Evolutionary conservation across 2,113 vertebrate species (phyloP).

Genomic region (Tringa solitaria): DNA sequence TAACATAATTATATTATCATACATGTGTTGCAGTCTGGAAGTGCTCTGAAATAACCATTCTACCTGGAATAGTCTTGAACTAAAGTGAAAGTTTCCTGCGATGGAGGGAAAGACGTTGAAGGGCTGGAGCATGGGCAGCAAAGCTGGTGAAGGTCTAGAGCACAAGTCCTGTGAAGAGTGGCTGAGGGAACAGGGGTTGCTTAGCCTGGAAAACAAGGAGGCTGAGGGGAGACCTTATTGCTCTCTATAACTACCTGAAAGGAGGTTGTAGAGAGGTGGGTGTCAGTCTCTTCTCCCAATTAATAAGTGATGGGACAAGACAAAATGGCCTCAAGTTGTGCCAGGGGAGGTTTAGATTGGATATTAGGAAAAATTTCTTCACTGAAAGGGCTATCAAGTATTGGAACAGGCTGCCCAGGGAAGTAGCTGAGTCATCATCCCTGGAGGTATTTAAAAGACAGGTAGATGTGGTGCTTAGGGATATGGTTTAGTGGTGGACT

Average conservation of each 20-base stretch:
- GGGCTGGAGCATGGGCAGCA: neutral
- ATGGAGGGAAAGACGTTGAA: neutral
- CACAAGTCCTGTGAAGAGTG: neutral
- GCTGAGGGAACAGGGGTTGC: neutral
- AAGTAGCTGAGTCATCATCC: neutral
- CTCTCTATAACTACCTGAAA: neutral
- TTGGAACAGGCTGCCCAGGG: neutral
- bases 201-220: neutral
- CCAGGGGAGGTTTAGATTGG: neutral
- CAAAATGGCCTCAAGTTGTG: neutral
- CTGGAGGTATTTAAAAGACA: neutral
- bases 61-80: neutral
- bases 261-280: neutral
- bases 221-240: neutral
- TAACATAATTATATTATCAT: neutral
- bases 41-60: neutral
- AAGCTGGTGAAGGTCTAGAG: neutral
- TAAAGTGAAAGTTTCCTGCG: neutral
- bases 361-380: neutral
- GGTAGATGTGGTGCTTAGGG: neutral
- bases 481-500: neutral
- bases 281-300: neutral
- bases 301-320: neutral
- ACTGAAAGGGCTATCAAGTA: neutral
- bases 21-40: neutral